These are phyloP conservation scores for Thomomys bottae DNA, from an alignment of 2,113 vertebrate species.

Conservation along the genomic window DNA sequence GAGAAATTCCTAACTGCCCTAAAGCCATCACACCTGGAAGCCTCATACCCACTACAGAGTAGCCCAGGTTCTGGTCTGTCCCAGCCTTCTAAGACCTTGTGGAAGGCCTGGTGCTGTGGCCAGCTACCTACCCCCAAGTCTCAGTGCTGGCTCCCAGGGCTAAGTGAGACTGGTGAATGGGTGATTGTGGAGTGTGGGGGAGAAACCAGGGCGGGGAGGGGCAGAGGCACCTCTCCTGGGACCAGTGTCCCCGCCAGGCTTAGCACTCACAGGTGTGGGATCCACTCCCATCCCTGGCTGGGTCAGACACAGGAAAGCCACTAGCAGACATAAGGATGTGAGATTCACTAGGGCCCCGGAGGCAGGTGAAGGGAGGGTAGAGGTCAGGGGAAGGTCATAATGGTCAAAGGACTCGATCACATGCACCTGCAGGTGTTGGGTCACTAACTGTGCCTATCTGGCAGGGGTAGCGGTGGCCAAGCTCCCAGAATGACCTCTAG, in stretches of 20 bases:
- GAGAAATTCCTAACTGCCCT: not conserved
- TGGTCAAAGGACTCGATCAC: not conserved
- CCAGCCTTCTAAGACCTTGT: not conserved
- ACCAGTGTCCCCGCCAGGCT: too few species aligned
- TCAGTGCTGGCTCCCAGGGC: too few species aligned
- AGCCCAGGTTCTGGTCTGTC: not conserved
- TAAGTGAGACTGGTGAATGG: not conserved
- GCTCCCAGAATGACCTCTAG: not conserved
- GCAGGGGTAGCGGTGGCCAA: not conserved
- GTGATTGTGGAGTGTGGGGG: not conserved
- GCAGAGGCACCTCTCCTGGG: too few species aligned
- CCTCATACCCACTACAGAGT: fast-evolving
- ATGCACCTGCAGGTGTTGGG: not conserved
- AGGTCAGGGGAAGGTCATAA: not conserved
- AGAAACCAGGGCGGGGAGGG: too few species aligned
- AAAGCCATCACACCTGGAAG: not conserved
- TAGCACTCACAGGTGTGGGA: not conserved
- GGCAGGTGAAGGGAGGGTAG: fast-evolving
- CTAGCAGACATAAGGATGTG: fast-evolving
- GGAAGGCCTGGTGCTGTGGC: fast-evolving
- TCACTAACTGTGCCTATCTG: not conserved
- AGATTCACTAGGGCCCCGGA: not conserved
- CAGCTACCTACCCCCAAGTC: fast-evolving
- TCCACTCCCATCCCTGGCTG: not conserved
- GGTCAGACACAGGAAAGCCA: not conserved